These are phyloP conservation scores for Drosophila kambysellisi DNA, from an alignment of 2,888 invertebrate genomes.

Conservation along the genomic window DNA sequence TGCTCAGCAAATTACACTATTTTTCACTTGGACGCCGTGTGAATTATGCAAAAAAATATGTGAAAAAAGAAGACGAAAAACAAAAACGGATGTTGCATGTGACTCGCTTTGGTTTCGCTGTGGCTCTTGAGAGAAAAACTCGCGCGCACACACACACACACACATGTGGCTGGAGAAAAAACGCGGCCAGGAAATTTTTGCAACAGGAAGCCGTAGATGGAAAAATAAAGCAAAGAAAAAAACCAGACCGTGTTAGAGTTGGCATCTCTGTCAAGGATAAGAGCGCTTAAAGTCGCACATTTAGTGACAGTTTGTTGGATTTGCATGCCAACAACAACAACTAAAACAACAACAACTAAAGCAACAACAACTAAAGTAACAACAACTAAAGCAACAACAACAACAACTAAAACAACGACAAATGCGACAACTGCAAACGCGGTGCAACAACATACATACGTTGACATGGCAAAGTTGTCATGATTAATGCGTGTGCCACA, in stretches of 20 bases:
- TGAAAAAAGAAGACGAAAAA: conserved; percentile 11
- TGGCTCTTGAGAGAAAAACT: conserved; percentile 58
- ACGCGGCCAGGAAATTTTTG: conserved; percentile 62
- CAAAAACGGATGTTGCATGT: conserved; percentile 74
- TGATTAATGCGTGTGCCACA: conserved; percentile 73
- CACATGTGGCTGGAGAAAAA: conserved; percentile 10
- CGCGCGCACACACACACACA: conserved; percentile 16
- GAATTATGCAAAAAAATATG: conserved; percentile 72
- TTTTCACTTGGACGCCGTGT: conserved; percentile 78
- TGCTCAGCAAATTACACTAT: conserved; percentile 70
- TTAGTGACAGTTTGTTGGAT: conserved; percentile 80
- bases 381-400: conserved; percentile 14
- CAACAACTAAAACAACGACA: conserved; percentile 19
- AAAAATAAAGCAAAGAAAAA: conserved; percentile 11
- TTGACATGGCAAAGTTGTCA: conserved; percentile 73
- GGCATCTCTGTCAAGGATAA: conserved; percentile 64
- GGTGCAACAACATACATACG: conserved; percentile 32
- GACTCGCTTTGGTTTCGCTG: conserved; percentile 65
- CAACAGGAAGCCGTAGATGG: conserved; percentile 58
- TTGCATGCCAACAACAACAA: conserved; percentile 60
- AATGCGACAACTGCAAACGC: conserved; percentile 26
- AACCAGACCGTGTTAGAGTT: conserved; percentile 24
- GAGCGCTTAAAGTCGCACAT: conserved; percentile 80
- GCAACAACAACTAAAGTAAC: conserved; percentile 18
- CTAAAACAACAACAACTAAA: conserved; percentile 10